Evolutionary conservation across 1,140 invertebrate genomes (phyloP).

Genomic region (Drosophila rufa): DNA sequence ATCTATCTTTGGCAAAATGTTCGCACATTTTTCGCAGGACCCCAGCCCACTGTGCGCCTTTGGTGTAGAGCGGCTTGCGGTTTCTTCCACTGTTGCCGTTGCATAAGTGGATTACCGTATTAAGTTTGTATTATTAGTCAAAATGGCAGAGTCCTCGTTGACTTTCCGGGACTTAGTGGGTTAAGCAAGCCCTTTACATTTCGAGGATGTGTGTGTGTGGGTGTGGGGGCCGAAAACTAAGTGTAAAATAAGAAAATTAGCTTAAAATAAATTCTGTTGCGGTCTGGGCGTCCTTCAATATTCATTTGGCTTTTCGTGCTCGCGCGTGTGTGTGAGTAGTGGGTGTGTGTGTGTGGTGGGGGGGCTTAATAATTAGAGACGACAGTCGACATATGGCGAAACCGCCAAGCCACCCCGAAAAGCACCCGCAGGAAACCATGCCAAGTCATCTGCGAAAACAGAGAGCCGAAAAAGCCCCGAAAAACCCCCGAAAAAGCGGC

Average conservation of each 20-base stretch:
- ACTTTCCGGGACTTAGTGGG: slow-evolving; percentile 55
- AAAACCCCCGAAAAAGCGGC: slow-evolving; percentile 6
- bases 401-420: slow-evolving; percentile 22
- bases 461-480: neutral
- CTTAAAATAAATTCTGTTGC: slow-evolving; percentile 73
- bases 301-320: slow-evolving; percentile 58
- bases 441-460: no score
- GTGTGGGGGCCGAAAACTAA: slow-evolving; percentile 68
- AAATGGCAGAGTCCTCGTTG: slow-evolving; percentile 73
- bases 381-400: slow-evolving; percentile 42
- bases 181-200: slow-evolving; percentile 8
- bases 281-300: slow-evolving; percentile 69
- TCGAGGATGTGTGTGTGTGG: neutral
- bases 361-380: slow-evolving; percentile 66
- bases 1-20: no score
- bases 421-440: neutral
- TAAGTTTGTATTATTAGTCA: slow-evolving; percentile 84
- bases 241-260: slow-evolving; percentile 82
- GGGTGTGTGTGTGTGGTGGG: neutral
- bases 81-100: slow-evolving; percentile 43
- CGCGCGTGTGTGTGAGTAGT: neutral
- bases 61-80: slow-evolving; percentile 33
- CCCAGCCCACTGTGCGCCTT: slow-evolving; percentile 47
- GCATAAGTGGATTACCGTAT: slow-evolving; percentile 82
- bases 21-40: no score